These are phyloP conservation scores for Drosophila neoperkinsi DNA, from an alignment of 2,888 invertebrate genomes.

Conservation along the genomic window DNA sequence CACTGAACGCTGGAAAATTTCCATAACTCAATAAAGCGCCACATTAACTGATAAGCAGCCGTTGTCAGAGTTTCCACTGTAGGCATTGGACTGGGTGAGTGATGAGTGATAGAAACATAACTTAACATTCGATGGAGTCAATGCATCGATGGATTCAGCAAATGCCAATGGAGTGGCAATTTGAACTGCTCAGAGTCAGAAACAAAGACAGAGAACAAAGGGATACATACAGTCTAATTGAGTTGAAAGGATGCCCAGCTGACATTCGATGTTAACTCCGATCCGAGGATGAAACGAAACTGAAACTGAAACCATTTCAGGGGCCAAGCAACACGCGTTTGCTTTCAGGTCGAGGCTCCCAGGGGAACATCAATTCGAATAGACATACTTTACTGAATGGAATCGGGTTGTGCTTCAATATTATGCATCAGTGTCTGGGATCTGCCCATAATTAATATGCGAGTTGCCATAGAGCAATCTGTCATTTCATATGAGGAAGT, in stretches of 20 bases:
- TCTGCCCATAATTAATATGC: slow-evolving; percentile 69
- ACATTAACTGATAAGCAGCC: slow-evolving; percentile 60
- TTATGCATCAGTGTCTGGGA: slow-evolving; percentile 12
- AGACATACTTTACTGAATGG: slow-evolving; percentile 35
- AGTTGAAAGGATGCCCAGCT: slow-evolving; percentile 15
- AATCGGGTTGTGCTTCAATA: slow-evolving; percentile 43
- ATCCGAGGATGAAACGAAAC: slow-evolving; percentile 29
- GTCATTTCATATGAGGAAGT: slow-evolving; percentile 36
- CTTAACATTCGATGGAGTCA: slow-evolving; percentile 16
- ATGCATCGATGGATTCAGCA: slow-evolving; percentile 25
- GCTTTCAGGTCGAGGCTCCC: slow-evolving; percentile 47
- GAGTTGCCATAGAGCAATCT: slow-evolving; percentile 56
- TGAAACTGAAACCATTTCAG: slow-evolving; percentile 23
- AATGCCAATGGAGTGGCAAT: slow-evolving; percentile 48
- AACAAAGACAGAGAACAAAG: slow-evolving; percentile 38
- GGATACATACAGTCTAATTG: slow-evolving; percentile 36
- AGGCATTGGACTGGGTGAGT: slow-evolving; percentile 37
- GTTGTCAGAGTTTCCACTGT: slow-evolving; percentile 10
- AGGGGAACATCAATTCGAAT: slow-evolving; percentile 27
- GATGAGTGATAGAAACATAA: slow-evolving; percentile 46
- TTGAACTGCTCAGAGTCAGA: slow-evolving; percentile 9
- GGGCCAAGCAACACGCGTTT: slow-evolving; percentile 29
- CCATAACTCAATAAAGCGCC: slow-evolving; percentile 63
- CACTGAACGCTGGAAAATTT: slow-evolving; percentile 39
- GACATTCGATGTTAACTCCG: not conserved